These are phyloP conservation scores for Phasia obesa DNA, from an alignment of 2,888 invertebrate genomes.

Conservation along the genomic window DNA sequence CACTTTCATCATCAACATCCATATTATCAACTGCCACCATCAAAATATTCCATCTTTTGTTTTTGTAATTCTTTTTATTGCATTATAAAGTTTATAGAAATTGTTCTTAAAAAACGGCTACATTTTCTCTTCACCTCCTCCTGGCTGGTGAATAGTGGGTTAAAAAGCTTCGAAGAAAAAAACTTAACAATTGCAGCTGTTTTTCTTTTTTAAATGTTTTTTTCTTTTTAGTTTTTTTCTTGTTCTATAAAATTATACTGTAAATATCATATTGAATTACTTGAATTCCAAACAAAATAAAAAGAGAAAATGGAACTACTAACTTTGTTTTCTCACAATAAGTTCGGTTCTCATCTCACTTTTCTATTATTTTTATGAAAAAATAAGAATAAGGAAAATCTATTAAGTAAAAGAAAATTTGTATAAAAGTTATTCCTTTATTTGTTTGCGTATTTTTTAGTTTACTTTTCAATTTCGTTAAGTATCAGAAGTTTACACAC, in stretches of 20 bases:
- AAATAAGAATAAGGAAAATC: background rate
- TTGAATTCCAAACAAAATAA: conserved; percentile 20
- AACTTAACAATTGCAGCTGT: conserved; percentile 8
- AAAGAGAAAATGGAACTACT: background rate
- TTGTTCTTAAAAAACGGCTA: background rate
- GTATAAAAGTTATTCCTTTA: conserved; percentile 48
- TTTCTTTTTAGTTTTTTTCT: background rate
- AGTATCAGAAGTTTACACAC: conserved; percentile 57
- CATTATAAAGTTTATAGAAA: background rate
- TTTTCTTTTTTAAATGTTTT: background rate
- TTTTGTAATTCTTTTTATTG: background rate
- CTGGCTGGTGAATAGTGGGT: background rate
- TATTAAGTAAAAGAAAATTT: conserved; percentile 20
- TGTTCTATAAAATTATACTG: conserved; percentile 22
- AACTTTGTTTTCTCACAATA: conserved; percentile 27
- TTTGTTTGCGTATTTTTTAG: conserved; percentile 34
- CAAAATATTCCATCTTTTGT: no score
- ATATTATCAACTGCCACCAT: background rate
- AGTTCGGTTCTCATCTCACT: conserved; percentile 8
- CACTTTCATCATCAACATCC: conserved; percentile 58
- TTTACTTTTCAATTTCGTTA: conserved; percentile 56
- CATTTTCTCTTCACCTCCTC: background rate
- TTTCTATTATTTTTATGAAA: background rate
- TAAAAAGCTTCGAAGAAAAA: background rate
- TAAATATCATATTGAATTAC: conserved; percentile 60